These are phyloP conservation scores for Lophius americanus DNA, from an alignment of 2,797 vertebrate species.

Conservation along the genomic window DNA sequence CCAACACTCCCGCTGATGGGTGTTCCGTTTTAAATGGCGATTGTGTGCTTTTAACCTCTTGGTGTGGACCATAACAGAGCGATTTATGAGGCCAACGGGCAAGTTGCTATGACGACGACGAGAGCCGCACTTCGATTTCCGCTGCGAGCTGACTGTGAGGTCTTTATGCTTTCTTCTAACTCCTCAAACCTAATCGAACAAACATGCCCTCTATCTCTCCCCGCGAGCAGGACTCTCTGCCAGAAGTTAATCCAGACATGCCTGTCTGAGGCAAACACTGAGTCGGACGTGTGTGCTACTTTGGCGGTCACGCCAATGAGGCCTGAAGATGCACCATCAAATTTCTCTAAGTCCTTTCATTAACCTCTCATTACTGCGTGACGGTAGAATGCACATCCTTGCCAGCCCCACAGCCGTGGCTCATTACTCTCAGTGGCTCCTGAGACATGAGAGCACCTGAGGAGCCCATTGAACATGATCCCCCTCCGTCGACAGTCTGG, in stretches of 20 bases:
- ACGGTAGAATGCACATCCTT: constrained; percentile 49
- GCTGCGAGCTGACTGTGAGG: constrained; percentile 60
- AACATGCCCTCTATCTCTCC: constrained; percentile 43
- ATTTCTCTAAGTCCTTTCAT: constrained; percentile 62
- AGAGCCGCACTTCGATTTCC: constrained; percentile 71
- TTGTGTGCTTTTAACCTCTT: constrained; percentile 54
- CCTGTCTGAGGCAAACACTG: constrained; percentile 23
- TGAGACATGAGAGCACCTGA: constrained; percentile 1
- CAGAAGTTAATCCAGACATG: constrained; percentile 32
- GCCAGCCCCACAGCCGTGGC: constrained; percentile 29
- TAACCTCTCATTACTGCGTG: constrained; percentile 61
- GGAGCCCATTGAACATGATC: constrained; percentile 5
- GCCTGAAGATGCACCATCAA: constrained; percentile 27
- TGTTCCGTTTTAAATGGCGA: constrained; percentile 41
- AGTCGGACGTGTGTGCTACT: constrained; percentile 47
- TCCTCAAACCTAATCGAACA: constrained; percentile 17
- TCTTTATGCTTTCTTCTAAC: constrained; percentile 70
- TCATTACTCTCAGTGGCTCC: constrained; percentile 49
- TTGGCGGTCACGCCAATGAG: constrained; percentile 57
- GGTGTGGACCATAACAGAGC: constrained; percentile 33
- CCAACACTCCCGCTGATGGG: constrained; percentile 14
- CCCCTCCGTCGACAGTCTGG: constrained; percentile 3
- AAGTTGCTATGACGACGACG: constrained; percentile 73
- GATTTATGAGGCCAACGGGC: constrained; percentile 39
- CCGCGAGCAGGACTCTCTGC: constrained; percentile 24